Conservation (phyloP, 2,113 vertebrate genomes). For the Rhinichthys klamathensis region DNA sequence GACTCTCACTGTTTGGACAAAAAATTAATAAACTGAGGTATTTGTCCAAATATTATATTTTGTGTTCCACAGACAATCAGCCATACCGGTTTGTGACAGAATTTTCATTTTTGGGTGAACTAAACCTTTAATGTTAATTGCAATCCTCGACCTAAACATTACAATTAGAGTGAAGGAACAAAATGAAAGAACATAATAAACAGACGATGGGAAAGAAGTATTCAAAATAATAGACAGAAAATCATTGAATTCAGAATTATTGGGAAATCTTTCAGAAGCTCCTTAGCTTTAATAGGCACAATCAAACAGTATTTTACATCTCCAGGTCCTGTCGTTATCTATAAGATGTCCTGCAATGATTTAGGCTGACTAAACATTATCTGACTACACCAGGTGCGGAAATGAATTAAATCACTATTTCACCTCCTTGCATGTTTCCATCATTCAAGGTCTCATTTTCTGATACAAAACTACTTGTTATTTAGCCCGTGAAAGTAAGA, state of each 20-base stretch:
- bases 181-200: background rate
- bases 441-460: conserved; percentile 24
- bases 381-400: background rate
- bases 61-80: background rate
- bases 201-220: background rate
- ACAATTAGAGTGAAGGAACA: background rate
- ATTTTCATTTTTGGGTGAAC: background rate
- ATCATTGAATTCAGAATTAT: background rate
- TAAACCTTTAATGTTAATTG: background rate
- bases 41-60: background rate
- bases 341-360: background rate
- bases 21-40: background rate
- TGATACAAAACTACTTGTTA: conserved; percentile 19
- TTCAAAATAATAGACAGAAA: background rate
- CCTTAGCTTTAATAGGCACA: background rate
- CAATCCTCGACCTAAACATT: background rate
- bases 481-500: conserved; percentile 41
- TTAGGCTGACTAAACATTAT: conserved; percentile 30
- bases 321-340: background rate
- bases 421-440: conserved; percentile 22
- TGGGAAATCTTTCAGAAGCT: background rate
- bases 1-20: no score
- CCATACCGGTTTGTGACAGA: background rate
- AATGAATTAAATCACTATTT: conserved; percentile 11
- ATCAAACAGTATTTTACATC: background rate